A percentile compares a stretch with the other conserved stretches of the same genome.
These are phyloP conservation scores for Aphrophora alni DNA, from an alignment of 2,888 invertebrate genomes.

Conservation along the genomic window DNA sequence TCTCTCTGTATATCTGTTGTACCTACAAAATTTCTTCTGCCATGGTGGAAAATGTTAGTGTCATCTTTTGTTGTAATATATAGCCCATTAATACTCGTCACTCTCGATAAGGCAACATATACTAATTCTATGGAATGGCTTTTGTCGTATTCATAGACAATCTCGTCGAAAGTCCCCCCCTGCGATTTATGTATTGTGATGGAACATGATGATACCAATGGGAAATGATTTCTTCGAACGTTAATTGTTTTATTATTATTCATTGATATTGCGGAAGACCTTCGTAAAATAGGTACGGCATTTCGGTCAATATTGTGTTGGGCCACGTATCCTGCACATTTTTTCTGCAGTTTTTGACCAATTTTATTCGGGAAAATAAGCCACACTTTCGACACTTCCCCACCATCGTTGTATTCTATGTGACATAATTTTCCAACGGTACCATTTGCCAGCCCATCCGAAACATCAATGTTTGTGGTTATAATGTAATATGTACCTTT, in stretches of 20 bases:
- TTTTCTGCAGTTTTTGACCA: not conserved
- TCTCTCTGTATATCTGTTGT: too few species aligned
- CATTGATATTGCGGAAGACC: not conserved
- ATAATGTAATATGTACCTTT: slow-evolving; percentile 48
- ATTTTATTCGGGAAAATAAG: not conserved
- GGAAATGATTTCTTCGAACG: not conserved
- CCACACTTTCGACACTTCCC: not conserved
- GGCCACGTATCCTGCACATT: not conserved
- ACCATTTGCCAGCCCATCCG: slow-evolving; percentile 54
- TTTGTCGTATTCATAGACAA: not conserved
- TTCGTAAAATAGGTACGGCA: not conserved
- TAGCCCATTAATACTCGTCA: not conserved
- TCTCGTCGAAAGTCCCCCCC: not conserved
- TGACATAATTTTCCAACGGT: slow-evolving; percentile 51
- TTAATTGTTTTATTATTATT: not conserved
- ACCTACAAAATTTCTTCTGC: not conserved
- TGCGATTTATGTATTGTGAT: not conserved
- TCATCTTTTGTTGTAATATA: not conserved
- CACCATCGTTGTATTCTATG: slow-evolving; percentile 43
- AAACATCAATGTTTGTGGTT: slow-evolving; percentile 53
- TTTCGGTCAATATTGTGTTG: not conserved
- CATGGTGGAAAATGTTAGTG: not conserved
- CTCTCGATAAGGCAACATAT: not conserved
- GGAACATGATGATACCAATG: not conserved
- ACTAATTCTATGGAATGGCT: not conserved